Base-by-base conservation (phyloP, 2,797 vertebrate genomes). In the Parambassis ranga region DNA sequence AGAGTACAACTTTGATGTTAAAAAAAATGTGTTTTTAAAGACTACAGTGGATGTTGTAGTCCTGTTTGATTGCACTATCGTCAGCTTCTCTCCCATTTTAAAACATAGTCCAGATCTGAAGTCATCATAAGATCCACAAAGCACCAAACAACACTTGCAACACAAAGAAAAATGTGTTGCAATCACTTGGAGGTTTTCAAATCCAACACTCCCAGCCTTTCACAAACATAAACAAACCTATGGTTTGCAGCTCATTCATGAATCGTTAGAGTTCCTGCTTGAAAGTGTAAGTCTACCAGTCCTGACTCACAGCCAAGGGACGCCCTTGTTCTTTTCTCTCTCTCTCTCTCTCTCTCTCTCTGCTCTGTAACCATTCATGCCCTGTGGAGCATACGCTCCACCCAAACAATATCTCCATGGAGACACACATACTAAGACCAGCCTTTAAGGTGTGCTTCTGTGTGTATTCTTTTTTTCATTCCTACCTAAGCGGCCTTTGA, bases 321-420 rank as follows among this genome's bases (percentile, higher is more conserved):
- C 79, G 46, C 77, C 83, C 79, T 74, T 35, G 23, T 52, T 30
- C 65, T 69, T 49, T 62, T 76, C 77, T 67, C 79, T 71, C 73
- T 52, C 31, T 65, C 61, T 73, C 59, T 10, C n/a, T 76, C 77
- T 67, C 79, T 71, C 73, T 52, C 31, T 65, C 61, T 73, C 59
- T 10, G 75, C 66, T 64, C 59, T 69, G 50, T 15, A 64, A 44
- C 70, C 79, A 77, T 87, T 89, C 83, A 89, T 85, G 77, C 78
- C 71, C 60, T 67, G 67, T 57, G 61, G 71, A 79, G 76, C 48
- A 13, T 33, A 51, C 11, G 59, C 88, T 86, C 82, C 91, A 86
- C 78, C 87, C 81, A 90, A 90, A 91, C 87, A 79, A 44, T 56
- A 59, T 91, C 72, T 31, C 81, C 87, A 85, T 89, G 86, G 83